Conservation (phyloP, 2,888 invertebrate species). For the Synanthedon myopaeformis region DNA sequence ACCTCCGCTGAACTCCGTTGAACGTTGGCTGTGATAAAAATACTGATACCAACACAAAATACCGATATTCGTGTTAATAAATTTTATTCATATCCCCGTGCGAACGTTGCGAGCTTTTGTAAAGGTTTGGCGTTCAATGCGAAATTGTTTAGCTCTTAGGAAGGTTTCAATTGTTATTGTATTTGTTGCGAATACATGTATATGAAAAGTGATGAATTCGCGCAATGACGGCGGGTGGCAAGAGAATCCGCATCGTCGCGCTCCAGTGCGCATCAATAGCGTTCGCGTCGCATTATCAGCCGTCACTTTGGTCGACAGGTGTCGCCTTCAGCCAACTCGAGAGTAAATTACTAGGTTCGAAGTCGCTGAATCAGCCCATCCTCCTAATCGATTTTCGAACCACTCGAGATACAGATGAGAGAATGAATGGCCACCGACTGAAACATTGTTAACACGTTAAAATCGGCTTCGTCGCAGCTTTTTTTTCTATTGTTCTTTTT, state of each 20-base stretch:
- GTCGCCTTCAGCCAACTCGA: constrained; percentile 68
- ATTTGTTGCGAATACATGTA: background rate
- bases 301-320: constrained; percentile 66
- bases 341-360: constrained; percentile 67
- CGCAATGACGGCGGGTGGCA: constrained; percentile 15
- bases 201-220: background rate
- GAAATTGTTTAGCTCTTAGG: background rate
- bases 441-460: background rate
- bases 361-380: constrained; percentile 63
- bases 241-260: constrained; percentile 35
- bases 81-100: background rate
- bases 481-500: too few relatives aligned
- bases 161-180: background rate
- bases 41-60: constrained; percentile 7
- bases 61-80: constrained; percentile 5
- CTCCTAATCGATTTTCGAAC: constrained; percentile 62
- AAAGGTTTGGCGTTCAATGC: background rate
- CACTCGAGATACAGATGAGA: constrained; percentile 21
- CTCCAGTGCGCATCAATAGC: constrained; percentile 54
- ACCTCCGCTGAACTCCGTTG: constrained; percentile 47
- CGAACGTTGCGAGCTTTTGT: background rate
- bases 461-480: too few relatives aligned
- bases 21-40: constrained; percentile 30
- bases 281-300: constrained; percentile 64
- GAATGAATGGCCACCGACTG: background rate